Percentiles rank a stretch among this genome's conserved stretches.
Conservation (phyloP, 2,797 vertebrate species). For the Rhinatrema bivittatum region DNA sequence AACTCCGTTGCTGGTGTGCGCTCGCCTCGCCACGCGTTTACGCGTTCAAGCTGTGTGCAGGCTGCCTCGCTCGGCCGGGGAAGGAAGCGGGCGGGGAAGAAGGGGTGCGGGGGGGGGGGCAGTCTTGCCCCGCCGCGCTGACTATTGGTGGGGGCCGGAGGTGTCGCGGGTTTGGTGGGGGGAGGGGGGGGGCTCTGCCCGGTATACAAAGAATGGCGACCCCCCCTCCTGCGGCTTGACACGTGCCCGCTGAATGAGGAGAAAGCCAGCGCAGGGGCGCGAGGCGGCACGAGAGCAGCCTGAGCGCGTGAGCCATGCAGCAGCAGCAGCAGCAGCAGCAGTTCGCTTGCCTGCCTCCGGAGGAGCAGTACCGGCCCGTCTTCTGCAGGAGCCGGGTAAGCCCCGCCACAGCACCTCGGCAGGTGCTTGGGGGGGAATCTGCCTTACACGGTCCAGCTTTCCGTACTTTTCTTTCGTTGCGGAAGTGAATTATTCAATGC, state of each 20-base stretch:
- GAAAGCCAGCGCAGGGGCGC: background rate
- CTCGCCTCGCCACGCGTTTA: no score
- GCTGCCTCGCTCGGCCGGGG: no score
- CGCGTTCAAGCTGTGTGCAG: no score
- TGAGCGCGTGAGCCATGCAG: slow-evolving; percentile 44
- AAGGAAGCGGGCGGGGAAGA: background rate
- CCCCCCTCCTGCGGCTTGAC: slow-evolving; percentile 8
- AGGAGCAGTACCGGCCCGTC: slow-evolving; percentile 41
- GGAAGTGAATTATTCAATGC: no score
- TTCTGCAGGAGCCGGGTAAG: slow-evolving; percentile 47
- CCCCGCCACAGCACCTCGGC: no score
- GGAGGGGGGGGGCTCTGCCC: slow-evolving; percentile 24
- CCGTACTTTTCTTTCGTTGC: no score
- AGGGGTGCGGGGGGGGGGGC: slow-evolving; percentile 24
- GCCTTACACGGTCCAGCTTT: no score
- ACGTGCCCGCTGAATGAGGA: background rate
- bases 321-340: no score
- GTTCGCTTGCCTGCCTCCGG: slow-evolving; percentile 33
- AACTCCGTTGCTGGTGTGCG: no score
- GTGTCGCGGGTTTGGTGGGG: slow-evolving; percentile 22
- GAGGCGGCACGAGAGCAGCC: slow-evolving; percentile 12
- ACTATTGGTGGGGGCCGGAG: no score
- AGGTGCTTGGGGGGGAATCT: no score
- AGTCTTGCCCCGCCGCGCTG: no score
- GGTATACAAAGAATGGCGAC: slow-evolving; percentile 40